Evolutionary conservation across 2,888 invertebrate species (phyloP).

Genomic region (Kryphioiulus occultus): DNA sequence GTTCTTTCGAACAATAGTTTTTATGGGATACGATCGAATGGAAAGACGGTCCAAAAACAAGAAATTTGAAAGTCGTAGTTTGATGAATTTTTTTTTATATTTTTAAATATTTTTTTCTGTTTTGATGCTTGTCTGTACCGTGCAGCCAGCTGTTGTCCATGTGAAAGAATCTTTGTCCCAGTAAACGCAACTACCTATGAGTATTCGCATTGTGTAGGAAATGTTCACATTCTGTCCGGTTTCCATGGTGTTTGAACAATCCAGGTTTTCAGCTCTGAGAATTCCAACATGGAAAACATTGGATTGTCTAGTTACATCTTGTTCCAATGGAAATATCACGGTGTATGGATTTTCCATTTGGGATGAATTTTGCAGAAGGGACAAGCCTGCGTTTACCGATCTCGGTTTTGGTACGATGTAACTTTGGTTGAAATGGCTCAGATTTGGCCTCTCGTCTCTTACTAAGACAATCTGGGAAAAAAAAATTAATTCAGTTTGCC

Average conservation of each 20-base stretch:
- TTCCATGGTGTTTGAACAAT: background rate
- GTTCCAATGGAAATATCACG: background rate
- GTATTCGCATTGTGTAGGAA: background rate
- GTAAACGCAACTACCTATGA: background rate
- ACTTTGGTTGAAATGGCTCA: background rate
- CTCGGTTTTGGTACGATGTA: background rate
- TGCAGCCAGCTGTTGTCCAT: background rate
- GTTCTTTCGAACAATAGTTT: background rate
- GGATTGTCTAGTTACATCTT: background rate
- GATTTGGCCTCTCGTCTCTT: background rate
- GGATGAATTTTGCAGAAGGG: background rate
- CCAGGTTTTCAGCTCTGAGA: background rate
- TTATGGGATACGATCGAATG: no score
- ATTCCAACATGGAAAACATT: background rate
- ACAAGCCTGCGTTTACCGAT: background rate
- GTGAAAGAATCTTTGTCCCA: background rate
- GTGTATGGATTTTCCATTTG: background rate
- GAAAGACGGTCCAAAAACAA: no score
- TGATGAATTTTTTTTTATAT: no score
- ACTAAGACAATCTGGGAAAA: background rate
- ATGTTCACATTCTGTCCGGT: background rate
- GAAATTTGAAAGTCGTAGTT: no score
- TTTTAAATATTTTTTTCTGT: no score
- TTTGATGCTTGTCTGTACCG: no score
- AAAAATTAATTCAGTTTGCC: background rate